phyloP scores from a whole-genome alignment of 2,888 invertebrate genomes.

The Ophonus ardosiacus region DNA sequence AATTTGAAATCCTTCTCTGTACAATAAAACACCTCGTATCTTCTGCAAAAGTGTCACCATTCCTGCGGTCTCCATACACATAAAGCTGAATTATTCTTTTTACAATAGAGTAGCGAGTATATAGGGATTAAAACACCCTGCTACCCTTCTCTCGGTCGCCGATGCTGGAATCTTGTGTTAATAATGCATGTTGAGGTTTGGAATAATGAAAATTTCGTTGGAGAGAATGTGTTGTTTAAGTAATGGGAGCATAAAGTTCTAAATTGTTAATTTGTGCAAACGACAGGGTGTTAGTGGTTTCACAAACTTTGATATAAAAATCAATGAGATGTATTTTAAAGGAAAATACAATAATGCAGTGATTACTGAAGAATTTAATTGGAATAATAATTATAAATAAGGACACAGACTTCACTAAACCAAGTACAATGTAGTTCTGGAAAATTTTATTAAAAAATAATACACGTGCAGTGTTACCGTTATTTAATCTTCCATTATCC shows the following conservation, averaged over 20 bases:
- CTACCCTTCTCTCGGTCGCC: not conserved
- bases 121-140: constrained; percentile 50
- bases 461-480: too few relatives aligned
- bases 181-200: constrained; percentile 34
- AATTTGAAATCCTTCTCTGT: not conserved
- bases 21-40: not conserved
- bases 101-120: constrained; percentile 54
- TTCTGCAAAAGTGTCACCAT: not conserved
- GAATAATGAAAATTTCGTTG: constrained; percentile 42
- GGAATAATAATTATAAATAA: too few relatives aligned
- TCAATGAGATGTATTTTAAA: not conserved
- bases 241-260: constrained; percentile 39
- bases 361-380: too few relatives aligned
- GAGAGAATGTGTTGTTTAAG: constrained; percentile 38
- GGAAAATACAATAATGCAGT: not conserved
- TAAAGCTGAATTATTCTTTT: constrained; percentile 55
- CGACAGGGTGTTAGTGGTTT: constrained; percentile 32
- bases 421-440: too few relatives aligned
- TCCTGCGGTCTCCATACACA: constrained; percentile 8
- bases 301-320: not conserved
- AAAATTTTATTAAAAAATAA: too few relatives aligned
- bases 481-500: too few relatives aligned
- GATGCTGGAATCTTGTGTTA: constrained; percentile 41
- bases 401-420: too few relatives aligned
- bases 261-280: constrained; percentile 37